A percentile compares a stretch with the other conserved stretches of the same genome.
Evolutionary conservation across 2,888 invertebrate species (phyloP).

Genomic region (Pheosia gnoma): DNA sequence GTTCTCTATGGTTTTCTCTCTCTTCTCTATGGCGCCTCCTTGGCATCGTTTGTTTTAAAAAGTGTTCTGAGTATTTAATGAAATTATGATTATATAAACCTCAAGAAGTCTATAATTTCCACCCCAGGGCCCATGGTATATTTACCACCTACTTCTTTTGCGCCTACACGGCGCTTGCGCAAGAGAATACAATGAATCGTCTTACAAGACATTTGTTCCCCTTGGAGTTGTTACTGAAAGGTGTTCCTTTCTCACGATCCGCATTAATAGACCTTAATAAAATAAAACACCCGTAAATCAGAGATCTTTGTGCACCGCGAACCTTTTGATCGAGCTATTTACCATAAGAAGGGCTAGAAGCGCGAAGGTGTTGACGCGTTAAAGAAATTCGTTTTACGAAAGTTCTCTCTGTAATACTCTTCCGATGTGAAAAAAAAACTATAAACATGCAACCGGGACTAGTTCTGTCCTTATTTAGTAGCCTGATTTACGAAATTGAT

Average conservation of each 20-base stretch:
- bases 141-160: too few species aligned
- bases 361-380: slow-evolving; percentile 80
- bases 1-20: too few species aligned
- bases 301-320: slow-evolving; percentile 68
- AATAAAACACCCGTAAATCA: slow-evolving; percentile 78
- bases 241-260: slow-evolving; percentile 75
- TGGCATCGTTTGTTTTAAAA: too few species aligned
- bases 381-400: slow-evolving; percentile 69
- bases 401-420: slow-evolving; percentile 32
- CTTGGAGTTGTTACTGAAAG: slow-evolving; percentile 40
- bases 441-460: slow-evolving; percentile 57
- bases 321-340: slow-evolving; percentile 72
- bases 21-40: too few species aligned
- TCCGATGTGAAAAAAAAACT: slow-evolving; percentile 34
- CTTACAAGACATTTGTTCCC: slow-evolving; percentile 67
- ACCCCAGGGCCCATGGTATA: too few species aligned
- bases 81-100: too few species aligned
- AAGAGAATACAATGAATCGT: slow-evolving; percentile 50
- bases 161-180: slow-evolving; percentile 15
- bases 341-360: slow-evolving; percentile 78
- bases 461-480: slow-evolving; percentile 56
- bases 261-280: slow-evolving; percentile 75
- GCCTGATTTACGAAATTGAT: too few species aligned
- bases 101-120: too few species aligned
- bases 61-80: too few species aligned